phyloP scores from a whole-genome alignment of 2,888 invertebrate genomes.

The Eupeodes latifasciatus region DNA sequence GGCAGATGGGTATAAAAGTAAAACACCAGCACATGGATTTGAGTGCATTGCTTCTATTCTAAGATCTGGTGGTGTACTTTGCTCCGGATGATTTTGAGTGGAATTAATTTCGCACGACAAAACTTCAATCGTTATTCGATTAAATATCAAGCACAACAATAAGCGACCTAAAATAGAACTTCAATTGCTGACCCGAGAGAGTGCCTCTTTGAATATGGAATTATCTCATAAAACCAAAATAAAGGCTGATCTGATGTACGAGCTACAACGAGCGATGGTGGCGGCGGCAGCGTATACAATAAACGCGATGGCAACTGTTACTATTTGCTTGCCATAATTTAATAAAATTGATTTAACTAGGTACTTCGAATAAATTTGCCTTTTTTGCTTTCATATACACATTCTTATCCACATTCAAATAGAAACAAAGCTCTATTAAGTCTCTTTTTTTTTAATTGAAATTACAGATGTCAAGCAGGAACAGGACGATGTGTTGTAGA shows the following conservation, averaged over 20 bases:
- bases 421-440: conserved; percentile 7
- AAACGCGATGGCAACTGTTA: conserved; percentile 65
- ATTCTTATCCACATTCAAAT: background rate
- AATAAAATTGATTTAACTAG: conserved; percentile 52
- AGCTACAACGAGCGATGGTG: no score
- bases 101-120: conserved; percentile 79
- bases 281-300: background rate
- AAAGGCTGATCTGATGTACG: background rate
- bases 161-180: conserved; percentile 75
- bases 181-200: conserved; percentile 65
- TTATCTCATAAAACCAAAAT: conserved; percentile 37
- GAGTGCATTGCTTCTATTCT: conserved; percentile 60
- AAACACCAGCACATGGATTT: conserved; percentile 65
- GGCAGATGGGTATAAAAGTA: conserved; percentile 72
- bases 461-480: conserved; percentile 97
- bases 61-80: conserved; percentile 67
- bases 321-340: conserved; percentile 62
- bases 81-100: conserved; percentile 77
- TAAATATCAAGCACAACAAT: conserved; percentile 81
- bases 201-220: conserved; percentile 66
- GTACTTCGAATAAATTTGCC: conserved; percentile 28
- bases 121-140: conserved; percentile 82
- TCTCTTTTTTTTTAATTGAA: conserved; percentile 28
- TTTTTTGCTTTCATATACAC: background rate
- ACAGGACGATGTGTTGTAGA: conserved; percentile 99